Base-by-base conservation (phyloP, 2,888 invertebrate genomes). In the Napeogenes sylphis region DNA sequence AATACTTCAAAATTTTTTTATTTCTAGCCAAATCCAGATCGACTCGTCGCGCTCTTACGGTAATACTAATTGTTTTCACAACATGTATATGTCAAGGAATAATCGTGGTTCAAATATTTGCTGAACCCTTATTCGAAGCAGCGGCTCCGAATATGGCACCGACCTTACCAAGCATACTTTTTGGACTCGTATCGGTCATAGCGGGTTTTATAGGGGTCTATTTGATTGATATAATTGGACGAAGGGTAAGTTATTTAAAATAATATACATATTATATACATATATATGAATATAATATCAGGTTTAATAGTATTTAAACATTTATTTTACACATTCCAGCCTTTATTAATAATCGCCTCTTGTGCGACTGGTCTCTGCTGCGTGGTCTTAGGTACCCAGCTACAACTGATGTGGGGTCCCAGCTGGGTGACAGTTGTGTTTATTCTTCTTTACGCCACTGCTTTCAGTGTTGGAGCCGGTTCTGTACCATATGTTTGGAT, bases 81-180 rank as follows among this genome's bases (percentile, higher is more conserved):
- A 70, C 80, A 0, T 71, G 79, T 12, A 76, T 83, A 13, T 84
- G 83, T 72, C 85, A 87, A 79, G 88, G 88, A 0, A 62, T 85
- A 0, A 73, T 85, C 0, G 80, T 80, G 0, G 70, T 87, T 0
- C 84, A 85, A 66, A 85, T 87, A 35, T 87, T 84, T 64, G 86
- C 87, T 0, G 81, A 79, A 10, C 84, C 84, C 0, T 62, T 87
- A 45, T 87, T 87, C 65, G 65, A 66, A 0, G 75, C 82, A 58
- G 84, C 84, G 0, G 73, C 85, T 0, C 86, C 87, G 0, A 72
- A 61, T 45, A 76, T 83, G 66, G 83, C 87, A 0, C 58, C 87
- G 0, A 82, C 78, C 0, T 14, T 84, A 2, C 76, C 82, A 61
- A 79, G 81, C 32, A 74, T 85, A 0, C 8, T 85, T 35, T 68